Conservation (phyloP, 2,888 invertebrate genomes). For the Aromia moschata region DNA sequence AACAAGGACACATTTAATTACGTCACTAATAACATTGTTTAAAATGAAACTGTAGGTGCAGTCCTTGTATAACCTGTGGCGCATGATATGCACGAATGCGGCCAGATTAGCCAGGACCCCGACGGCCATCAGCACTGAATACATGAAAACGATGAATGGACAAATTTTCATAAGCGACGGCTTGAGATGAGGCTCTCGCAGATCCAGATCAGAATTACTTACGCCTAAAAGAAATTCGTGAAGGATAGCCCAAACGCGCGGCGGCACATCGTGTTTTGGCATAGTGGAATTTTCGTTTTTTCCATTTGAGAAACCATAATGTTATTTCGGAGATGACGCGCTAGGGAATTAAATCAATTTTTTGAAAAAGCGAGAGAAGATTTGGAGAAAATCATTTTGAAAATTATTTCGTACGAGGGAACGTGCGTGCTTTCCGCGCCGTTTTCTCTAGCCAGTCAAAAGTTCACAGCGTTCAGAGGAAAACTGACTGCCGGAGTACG, state of each 20-base stretch:
- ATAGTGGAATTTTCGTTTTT: slow-evolving; percentile 8
- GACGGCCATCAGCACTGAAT: slow-evolving; percentile 67
- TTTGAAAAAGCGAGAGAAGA: not conserved
- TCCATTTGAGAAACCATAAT: no score
- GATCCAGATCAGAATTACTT: slow-evolving; percentile 60
- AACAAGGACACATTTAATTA: slow-evolving; percentile 74
- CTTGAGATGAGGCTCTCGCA: slow-evolving; percentile 70
- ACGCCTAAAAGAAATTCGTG: slow-evolving; percentile 54
- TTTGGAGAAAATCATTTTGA: no score
- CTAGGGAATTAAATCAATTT: no score
- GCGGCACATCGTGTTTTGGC: slow-evolving; percentile 48
- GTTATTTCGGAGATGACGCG: no score
- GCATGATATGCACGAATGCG: slow-evolving; percentile 67
- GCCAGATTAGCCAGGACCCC: slow-evolving; percentile 70
- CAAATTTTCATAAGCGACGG: slow-evolving; percentile 68
- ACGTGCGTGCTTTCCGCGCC: slow-evolving; percentile 3
- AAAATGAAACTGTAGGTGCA: slow-evolving; percentile 73
- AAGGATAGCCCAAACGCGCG: slow-evolving; percentile 52
- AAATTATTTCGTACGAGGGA: not conserved
- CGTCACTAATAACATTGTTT: slow-evolving; percentile 73
- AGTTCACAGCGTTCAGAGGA: slow-evolving; percentile 17
- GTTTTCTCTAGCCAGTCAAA: not conserved
- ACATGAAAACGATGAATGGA: slow-evolving; percentile 71
- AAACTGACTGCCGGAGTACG: slow-evolving; percentile 20
- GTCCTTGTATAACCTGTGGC: slow-evolving; percentile 68